Percentiles rank a stretch among this genome's conserved stretches.
These are phyloP conservation scores for Pantala flavescens DNA, from an alignment of 1,140 invertebrate genomes.

Conservation along the genomic window DNA sequence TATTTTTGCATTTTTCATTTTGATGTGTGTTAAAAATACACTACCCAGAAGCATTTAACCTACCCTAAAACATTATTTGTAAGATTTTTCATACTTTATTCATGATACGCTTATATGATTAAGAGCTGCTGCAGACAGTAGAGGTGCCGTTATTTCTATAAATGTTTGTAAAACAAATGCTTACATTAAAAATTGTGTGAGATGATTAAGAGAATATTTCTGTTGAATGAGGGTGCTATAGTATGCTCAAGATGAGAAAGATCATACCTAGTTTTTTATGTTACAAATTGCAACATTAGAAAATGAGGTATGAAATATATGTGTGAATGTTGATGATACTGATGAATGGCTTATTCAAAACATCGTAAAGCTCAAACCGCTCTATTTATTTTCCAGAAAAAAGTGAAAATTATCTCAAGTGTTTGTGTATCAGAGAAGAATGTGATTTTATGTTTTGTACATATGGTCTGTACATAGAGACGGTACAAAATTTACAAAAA, in stretches of 20 bases:
- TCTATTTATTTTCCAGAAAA: slow-evolving; percentile 9
- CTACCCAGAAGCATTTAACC: slow-evolving; percentile 4
- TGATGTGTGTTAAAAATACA: background rate
- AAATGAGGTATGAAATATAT: background rate
- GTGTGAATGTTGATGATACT: slow-evolving; percentile 7
- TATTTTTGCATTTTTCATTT: background rate
- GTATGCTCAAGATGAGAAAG: background rate
- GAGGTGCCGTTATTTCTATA: slow-evolving; percentile 9
- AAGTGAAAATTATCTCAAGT: slow-evolving; percentile 10
- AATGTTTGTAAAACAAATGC: slow-evolving; percentile 3
- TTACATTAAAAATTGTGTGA: background rate
- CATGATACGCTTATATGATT: slow-evolving; percentile 7
- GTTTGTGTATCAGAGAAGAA: background rate
- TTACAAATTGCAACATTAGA: background rate
- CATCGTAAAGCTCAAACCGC: background rate
- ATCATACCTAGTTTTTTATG: slow-evolving; percentile 7
- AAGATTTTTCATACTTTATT: slow-evolving; percentile 9
- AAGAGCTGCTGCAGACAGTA: slow-evolving; percentile 4
- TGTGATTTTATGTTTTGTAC: slow-evolving; percentile 8
- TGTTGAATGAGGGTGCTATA: slow-evolving; percentile 9
- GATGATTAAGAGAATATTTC: background rate
- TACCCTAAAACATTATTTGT: slow-evolving; percentile 6
- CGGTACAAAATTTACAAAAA: slow-evolving; percentile 2
- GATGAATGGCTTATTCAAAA: background rate
- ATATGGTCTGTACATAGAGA: slow-evolving; percentile 6